A percentile compares a stretch with the other conserved stretches of the same genome.
Evolutionary conservation across 2,888 invertebrate genomes (phyloP).

Genomic region (Syritta pipiens): DNA sequence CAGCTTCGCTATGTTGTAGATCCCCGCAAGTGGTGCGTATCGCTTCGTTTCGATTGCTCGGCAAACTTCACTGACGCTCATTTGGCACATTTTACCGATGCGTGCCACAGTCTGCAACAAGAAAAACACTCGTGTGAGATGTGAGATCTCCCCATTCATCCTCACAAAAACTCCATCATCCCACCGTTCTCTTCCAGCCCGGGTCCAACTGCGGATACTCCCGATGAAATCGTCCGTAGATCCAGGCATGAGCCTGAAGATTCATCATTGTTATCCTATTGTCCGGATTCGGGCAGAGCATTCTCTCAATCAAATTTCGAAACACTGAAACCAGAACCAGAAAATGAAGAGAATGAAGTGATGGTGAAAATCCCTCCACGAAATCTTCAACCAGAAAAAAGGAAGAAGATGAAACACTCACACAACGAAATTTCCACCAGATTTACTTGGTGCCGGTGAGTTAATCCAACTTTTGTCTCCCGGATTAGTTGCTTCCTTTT

Average conservation of each 20-base stretch:
- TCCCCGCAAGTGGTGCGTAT: conserved; percentile 82
- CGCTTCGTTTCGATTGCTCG: conserved; percentile 81
- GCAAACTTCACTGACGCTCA: conserved; percentile 79
- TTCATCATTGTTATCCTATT: conserved; percentile 69
- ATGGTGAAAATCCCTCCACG: too few species aligned
- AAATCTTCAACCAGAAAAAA: too few species aligned
- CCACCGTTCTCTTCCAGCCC: conserved; percentile 62
- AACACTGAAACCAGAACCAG: conserved; percentile 62
- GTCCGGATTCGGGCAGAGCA: conserved; percentile 69
- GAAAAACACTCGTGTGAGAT: too few species aligned
- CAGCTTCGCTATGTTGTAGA: conserved; percentile 82
- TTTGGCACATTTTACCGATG: conserved; percentile 80
- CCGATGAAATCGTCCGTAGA: conserved; percentile 60
- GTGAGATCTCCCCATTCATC: too few species aligned
- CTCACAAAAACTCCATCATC: not conserved
- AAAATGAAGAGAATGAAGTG: conserved; percentile 10
- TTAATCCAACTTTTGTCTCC: conserved; percentile 85
- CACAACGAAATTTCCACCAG: conserved; percentile 63
- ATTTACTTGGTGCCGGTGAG: conserved; percentile 81
- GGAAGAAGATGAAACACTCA: too few species aligned
- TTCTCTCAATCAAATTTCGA: conserved; percentile 70
- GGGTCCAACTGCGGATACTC: conserved; percentile 62
- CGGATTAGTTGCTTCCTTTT: conserved; percentile 83
- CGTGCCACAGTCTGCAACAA: conserved; percentile 73
- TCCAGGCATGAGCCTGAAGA: conserved; percentile 70